Evolutionary conservation across 2,113 vertebrate species (phyloP).

Genomic region (Pavo muticus): DNA sequence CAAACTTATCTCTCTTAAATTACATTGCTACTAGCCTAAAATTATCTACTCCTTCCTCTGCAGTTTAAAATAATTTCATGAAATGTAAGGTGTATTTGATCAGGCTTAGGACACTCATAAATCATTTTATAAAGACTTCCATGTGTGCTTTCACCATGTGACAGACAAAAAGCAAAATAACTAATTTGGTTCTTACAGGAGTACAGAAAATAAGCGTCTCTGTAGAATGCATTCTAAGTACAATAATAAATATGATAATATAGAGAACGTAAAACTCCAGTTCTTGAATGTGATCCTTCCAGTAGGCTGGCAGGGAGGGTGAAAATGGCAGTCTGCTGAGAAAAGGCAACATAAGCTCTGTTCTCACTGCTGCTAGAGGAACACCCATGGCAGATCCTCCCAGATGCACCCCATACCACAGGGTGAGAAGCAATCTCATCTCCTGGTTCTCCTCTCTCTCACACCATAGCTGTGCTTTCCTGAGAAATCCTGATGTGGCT

Average conservation of each 20-base stretch:
- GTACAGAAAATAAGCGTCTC: background rate
- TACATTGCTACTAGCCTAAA: background rate
- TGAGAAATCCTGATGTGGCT: background rate
- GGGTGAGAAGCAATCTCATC: background rate
- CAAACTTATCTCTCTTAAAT: background rate
- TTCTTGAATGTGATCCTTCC: background rate
- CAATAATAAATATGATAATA: conserved; percentile 30
- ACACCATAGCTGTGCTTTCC: background rate
- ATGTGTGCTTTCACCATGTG: conserved; percentile 13
- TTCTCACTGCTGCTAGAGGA: background rate
- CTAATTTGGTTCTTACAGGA: conserved; percentile 48
- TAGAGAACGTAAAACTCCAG: background rate
- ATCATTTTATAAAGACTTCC: background rate
- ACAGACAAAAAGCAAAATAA: conserved; percentile 41
- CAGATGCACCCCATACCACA: background rate
- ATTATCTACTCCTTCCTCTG: background rate
- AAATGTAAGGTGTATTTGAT: background rate
- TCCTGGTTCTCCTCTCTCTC: background rate
- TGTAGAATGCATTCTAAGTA: background rate
- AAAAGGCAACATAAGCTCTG: background rate
- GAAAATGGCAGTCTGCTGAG: background rate
- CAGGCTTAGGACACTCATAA: conserved; percentile 31
- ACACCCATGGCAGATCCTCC: background rate
- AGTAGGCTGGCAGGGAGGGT: background rate
- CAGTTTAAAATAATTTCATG: background rate